Percentiles rank a stretch among this genome's conserved stretches.
Conservation (phyloP, 2,888 invertebrate genomes). For the Thera obeliscata region DNA sequence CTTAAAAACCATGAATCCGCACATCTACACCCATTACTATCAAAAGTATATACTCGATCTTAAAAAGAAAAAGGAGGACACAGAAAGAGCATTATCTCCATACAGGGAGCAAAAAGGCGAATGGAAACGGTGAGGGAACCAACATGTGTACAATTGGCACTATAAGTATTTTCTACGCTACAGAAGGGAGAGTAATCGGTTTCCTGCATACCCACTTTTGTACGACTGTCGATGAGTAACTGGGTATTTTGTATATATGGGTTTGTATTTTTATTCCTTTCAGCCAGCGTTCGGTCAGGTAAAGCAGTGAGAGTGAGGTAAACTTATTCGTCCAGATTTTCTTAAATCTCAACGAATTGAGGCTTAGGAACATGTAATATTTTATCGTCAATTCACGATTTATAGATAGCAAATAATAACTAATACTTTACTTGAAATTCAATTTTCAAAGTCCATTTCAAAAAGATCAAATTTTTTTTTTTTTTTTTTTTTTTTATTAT, state of each 20-base stretch:
- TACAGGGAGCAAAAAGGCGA: constrained; percentile 56
- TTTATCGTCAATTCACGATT: too few relatives aligned
- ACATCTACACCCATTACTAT: constrained; percentile 37
- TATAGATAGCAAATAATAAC: too few relatives aligned
- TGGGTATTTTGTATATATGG: constrained; percentile 18
- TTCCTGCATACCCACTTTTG: constrained; percentile 58
- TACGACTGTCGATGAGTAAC: constrained; percentile 21
- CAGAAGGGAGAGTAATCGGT: constrained; percentile 63
- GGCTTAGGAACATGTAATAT: too few relatives aligned
- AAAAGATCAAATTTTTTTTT: too few relatives aligned
- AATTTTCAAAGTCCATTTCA: too few relatives aligned
- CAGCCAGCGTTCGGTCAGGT: too few relatives aligned
- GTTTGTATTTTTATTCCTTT: not conserved
- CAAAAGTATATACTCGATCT: constrained; percentile 45
- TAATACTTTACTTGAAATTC: too few relatives aligned
- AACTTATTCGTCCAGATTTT: too few relatives aligned
- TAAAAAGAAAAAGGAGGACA: constrained; percentile 57
- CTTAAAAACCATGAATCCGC: constrained; percentile 33
- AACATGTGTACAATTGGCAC: constrained; percentile 74
- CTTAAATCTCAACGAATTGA: too few relatives aligned
- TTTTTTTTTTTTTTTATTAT: too few relatives aligned
- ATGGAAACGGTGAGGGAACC: constrained; percentile 61
- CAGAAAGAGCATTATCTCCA: constrained; percentile 68
- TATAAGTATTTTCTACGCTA: constrained; percentile 62
- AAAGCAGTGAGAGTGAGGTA: too few relatives aligned